Evolutionary conservation across 2,113 vertebrate genomes (phyloP).

Genomic region (Ictalurus furcatus): DNA sequence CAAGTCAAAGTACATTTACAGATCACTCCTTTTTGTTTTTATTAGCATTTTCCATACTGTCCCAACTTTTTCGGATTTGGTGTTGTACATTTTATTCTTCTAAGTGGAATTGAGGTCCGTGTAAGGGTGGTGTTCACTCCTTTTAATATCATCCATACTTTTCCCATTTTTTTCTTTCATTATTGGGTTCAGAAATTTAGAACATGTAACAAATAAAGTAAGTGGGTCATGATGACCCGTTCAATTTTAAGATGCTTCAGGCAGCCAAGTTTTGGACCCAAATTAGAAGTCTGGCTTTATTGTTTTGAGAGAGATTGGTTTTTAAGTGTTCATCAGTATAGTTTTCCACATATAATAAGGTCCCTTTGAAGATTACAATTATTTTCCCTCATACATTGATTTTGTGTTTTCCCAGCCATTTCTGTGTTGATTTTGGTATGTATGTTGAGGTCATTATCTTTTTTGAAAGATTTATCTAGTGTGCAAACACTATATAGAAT

Average conservation of each 20-base stretch:
- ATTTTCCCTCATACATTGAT: neutral
- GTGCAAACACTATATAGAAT: neutral
- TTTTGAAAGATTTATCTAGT: neutral
- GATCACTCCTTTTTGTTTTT: too few relatives aligned
- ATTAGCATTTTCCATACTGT: too few relatives aligned
- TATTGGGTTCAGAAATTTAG: slow-evolving; percentile 48
- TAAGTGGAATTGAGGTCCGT: slow-evolving; percentile 22
- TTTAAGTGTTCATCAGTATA: neutral
- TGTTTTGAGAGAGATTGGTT: neutral
- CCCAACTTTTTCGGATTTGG: too few relatives aligned
- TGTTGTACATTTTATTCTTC: slow-evolving; percentile 7
- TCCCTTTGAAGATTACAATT: neutral
- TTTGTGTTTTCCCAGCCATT: neutral
- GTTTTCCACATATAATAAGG: neutral
- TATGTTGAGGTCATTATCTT: neutral
- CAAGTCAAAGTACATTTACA: too few relatives aligned
- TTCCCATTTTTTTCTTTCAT: slow-evolving; percentile 23
- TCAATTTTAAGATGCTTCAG: slow-evolving; percentile 31
- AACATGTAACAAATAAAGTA: slow-evolving; percentile 47
- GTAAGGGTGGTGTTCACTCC: neutral
- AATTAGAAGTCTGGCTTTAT: slow-evolving; percentile 2
- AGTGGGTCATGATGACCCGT: slow-evolving; percentile 45
- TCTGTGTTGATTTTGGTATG: neutral
- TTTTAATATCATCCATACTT: neutral
- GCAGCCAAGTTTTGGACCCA: slow-evolving; percentile 12